These are phyloP conservation scores for Bruchidius siliquastri DNA, from an alignment of 2,888 invertebrate species.

Conservation along the genomic window DNA sequence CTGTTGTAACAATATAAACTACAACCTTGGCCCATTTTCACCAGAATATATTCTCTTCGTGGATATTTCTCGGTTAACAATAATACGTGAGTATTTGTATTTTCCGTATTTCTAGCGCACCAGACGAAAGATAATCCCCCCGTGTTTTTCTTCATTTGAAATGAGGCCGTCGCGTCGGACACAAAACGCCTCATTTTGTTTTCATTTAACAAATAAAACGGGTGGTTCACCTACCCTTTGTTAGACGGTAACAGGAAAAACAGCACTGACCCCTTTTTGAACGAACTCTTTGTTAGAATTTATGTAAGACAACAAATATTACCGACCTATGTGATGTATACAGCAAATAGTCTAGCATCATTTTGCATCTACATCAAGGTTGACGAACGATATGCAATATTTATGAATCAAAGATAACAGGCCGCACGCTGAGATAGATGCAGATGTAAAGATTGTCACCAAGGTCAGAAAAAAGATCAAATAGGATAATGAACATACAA, in stretches of 20 bases:
- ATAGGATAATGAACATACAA: too few relatives aligned
- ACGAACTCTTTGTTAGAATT: not conserved
- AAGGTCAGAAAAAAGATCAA: too few relatives aligned
- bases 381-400: not conserved
- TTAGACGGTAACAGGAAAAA: not conserved
- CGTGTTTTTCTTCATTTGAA: not conserved
- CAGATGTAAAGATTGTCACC: too few relatives aligned
- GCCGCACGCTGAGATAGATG: too few relatives aligned
- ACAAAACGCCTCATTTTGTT: not conserved
- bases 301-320: not conserved
- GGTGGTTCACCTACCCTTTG: not conserved
- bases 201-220: not conserved
- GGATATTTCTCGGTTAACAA: slow-evolving; percentile 10
- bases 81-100: slow-evolving; percentile 10
- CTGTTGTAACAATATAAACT: slow-evolving; percentile 26
- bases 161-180: not conserved
- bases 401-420: too few relatives aligned
- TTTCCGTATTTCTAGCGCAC: not conserved
- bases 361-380: not conserved
- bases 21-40: slow-evolving; percentile 35
- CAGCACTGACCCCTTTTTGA: not conserved
- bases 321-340: not conserved
- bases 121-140: not conserved
- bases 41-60: slow-evolving; percentile 23
- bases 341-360: not conserved